Base-by-base conservation (phyloP, 2,888 invertebrate genomes). In the Tuta absoluta region DNA sequence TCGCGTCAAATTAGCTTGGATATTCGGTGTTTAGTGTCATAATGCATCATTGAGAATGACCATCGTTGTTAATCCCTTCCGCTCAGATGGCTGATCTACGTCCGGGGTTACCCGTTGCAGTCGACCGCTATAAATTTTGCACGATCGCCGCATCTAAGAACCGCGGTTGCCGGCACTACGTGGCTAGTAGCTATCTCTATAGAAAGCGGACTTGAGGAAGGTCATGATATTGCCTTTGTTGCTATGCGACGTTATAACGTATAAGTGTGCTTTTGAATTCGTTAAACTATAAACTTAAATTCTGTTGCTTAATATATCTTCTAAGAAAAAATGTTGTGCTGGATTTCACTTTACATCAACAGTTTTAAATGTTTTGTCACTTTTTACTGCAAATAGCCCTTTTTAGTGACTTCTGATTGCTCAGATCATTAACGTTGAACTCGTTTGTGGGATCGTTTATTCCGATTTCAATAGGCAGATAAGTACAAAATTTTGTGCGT, bases 51-150 rank as follows among this genome's bases (percentile, higher is more conserved):
- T 45, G 45, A 5, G 14, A n/a, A 38, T 61, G 48, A 48, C 23
- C 48, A 33, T 45, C 23, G 41, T 59, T 19, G 59, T 60, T 41
- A 24, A 62, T 64, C 62, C 66, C 66, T 67, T 66, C 76, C 75
- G 75, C 75, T 72, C 66, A 64, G 69, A 69, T 71, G 49, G 23
- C 21, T 61, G 63, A 66, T 66, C 53, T 62, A 66, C 24, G 59
- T 38, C 41, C 45, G 33, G 60, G 45, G 62, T 65, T 65, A 63
- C 65, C 63, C 64, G 69, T 66, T 68, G 65, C 53, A 68, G 68
- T 67, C 68, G 67, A 73, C 69, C 72, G 69, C 72, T 75, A 79
- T 83, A 80, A 78, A 82, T 84, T 56, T 79, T 76, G 68, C 75
- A 74, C 73, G 72, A 81, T 70, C 73, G 79, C 75, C 77, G 77